A percentile compares a stretch with the other conserved stretches of the same genome.
These are phyloP conservation scores for Biston stratarius DNA, from an alignment of 2,888 invertebrate species.

Conservation along the genomic window DNA sequence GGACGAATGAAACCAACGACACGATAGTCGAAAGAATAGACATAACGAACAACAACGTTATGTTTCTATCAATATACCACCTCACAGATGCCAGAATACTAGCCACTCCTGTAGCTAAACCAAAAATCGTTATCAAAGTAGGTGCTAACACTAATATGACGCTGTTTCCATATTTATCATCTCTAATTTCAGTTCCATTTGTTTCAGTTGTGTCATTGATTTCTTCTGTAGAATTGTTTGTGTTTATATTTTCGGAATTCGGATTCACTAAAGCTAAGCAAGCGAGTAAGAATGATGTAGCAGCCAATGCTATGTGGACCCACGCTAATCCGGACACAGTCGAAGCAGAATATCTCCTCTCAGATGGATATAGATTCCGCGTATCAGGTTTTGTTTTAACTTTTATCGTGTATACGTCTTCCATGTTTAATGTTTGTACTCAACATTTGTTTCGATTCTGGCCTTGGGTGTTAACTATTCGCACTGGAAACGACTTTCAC, in stretches of 20 bases:
- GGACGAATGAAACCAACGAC: conserved; percentile 74
- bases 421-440: conserved; percentile 72
- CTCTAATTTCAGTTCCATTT: conserved; percentile 29
- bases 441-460: conserved; percentile 27
- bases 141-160: conserved; percentile 81
- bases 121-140: conserved; percentile 81
- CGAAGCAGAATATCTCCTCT: conserved; percentile 89
- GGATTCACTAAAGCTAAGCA: conserved; percentile 81
- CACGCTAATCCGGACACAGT: conserved; percentile 88
- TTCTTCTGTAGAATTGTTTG: conserved; percentile 30
- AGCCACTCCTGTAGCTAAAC: conserved; percentile 80
- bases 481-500: conserved; percentile 27
- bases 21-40: conserved; percentile 84
- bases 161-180: conserved; percentile 36
- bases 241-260: conserved; percentile 46
- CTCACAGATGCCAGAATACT: conserved; percentile 88
- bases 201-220: conserved; percentile 23
- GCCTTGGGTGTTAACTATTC: conserved; percentile 36
- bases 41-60: conserved; percentile 87
- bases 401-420: conserved; percentile 89
- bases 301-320: conserved; percentile 87
- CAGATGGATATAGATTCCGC: conserved; percentile 87
- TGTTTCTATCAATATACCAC: conserved; percentile 90
- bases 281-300: conserved; percentile 85
- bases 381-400: conserved; percentile 88